Evolutionary conservation across 2,797 vertebrate genomes (phyloP).

Genomic region (Uromys caudimaculatus): DNA sequence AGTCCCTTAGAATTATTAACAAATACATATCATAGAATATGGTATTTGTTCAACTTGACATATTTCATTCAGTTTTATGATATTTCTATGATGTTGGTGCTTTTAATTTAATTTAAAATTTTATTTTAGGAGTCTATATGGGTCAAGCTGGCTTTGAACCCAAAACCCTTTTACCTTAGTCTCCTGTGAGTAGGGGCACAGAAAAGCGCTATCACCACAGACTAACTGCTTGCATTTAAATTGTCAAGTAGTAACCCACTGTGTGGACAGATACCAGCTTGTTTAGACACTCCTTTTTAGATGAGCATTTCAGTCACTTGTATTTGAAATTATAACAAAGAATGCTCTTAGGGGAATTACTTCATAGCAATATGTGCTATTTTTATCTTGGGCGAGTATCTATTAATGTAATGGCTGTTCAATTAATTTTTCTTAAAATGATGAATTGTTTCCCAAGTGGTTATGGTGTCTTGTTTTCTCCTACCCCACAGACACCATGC

Average conservation of each 20-base stretch:
- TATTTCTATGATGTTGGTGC: background rate
- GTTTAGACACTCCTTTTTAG: background rate
- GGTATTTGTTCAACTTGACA: background rate
- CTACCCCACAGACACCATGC: rapidly evolving
- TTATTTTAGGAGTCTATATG: background rate
- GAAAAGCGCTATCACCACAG: background rate
- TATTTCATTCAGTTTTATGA: background rate
- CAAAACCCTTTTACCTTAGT: background rate
- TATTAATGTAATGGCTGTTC: background rate
- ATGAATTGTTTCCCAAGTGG: background rate
- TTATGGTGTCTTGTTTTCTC: background rate
- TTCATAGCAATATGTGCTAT: background rate
- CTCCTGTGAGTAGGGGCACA: background rate
- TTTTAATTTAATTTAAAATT: background rate
- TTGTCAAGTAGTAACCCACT: background rate
- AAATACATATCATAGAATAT: background rate
- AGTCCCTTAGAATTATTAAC: conserved; percentile 20
- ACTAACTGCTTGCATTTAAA: background rate
- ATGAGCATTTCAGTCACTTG: background rate
- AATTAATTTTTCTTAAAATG: conserved; percentile 37
- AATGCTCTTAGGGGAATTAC: background rate
- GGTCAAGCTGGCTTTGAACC: background rate
- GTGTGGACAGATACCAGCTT: background rate
- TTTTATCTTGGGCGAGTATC: background rate
- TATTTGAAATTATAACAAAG: background rate